phyloP scores from a whole-genome alignment of 2,113 vertebrate genomes.

The Bubo bubo region DNA sequence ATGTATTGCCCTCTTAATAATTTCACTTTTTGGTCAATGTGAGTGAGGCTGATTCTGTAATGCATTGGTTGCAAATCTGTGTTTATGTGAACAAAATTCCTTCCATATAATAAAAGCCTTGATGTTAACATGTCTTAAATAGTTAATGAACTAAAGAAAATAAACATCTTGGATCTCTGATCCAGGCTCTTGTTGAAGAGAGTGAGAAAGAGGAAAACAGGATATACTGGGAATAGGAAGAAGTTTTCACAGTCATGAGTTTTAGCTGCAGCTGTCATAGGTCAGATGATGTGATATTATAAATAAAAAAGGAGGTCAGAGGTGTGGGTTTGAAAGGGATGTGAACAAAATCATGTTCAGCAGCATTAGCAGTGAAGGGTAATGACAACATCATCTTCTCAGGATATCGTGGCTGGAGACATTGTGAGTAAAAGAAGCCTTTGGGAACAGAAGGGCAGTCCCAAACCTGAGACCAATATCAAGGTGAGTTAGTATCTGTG shows the following conservation, averaged over 20 bases:
- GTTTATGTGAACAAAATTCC: background rate
- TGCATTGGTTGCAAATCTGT: background rate
- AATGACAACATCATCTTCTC: background rate
- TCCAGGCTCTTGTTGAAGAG: background rate
- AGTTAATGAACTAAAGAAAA: background rate
- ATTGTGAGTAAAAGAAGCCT: constrained; percentile 90
- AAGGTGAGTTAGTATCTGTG: constrained; percentile 56
- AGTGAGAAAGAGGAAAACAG: background rate
- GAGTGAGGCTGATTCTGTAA: background rate
- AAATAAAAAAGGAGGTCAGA: background rate
- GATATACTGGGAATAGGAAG: background rate
- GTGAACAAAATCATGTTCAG: background rate
- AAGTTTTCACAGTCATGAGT: background rate
- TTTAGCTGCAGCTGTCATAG: constrained; percentile 13
- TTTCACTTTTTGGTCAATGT: background rate
- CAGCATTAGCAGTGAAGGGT: background rate
- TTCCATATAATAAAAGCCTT: background rate
- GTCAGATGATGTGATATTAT: background rate
- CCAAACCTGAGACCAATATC: constrained; percentile 30
- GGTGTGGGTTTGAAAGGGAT: background rate
- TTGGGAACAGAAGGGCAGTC: constrained; percentile 86
- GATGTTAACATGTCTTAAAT: background rate
- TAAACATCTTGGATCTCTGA: background rate
- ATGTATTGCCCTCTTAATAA: background rate
- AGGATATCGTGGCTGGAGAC: constrained; percentile 91